Base-by-base conservation (phyloP, 2,113 vertebrate species). In the Tamias sibiricus region DNA sequence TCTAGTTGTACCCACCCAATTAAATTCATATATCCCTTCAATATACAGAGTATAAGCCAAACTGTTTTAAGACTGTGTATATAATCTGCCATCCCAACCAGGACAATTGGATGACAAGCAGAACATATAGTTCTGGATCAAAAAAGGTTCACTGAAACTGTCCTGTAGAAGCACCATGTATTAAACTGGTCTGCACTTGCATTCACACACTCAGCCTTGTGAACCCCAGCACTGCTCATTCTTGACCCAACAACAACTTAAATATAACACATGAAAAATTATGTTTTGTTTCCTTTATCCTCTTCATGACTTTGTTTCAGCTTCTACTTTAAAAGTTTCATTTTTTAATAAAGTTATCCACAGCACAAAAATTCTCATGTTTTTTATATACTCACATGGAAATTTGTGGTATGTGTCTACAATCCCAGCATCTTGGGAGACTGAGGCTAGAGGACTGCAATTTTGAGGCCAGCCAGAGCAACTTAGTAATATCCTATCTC, bases 121-220 rank as follows among this genome's bases (percentile, higher is more conserved):
- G 4, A 20, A 57, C 11, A 14, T 1, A 6, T 1, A 26, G 11
- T 1, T 17, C 5, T 28, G 47, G 30, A 1, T 26, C 2, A 12
- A 52, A 3, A 10, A 19, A 77, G 8, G 19, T 40, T 9, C 13
- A 1, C 20, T 6, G 32, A 81, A 2, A 76, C 8, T 17, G n/a
- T 42, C 9, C 35, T 2, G 5, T 8, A 7, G 13, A 30, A 24
- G 30, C 11, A 9, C 42, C 5, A 5, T 20, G 1, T 5, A 4
- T 28, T 5, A 4, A 49, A 49, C 17, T 44, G 47, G 10, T 3
- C 8, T 5, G 1, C 2, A 4, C 4, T 37, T 42, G 8, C 6
- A 6, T 12, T 44, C 26, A 30, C 1, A 7, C 1, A 28, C 7
- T 42, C 5, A 62, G 24, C 19, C 59, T 26, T 62, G 24, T 62